Conservation (phyloP, 2,797 vertebrate genomes). For the Peromyscus eremicus region DNA sequence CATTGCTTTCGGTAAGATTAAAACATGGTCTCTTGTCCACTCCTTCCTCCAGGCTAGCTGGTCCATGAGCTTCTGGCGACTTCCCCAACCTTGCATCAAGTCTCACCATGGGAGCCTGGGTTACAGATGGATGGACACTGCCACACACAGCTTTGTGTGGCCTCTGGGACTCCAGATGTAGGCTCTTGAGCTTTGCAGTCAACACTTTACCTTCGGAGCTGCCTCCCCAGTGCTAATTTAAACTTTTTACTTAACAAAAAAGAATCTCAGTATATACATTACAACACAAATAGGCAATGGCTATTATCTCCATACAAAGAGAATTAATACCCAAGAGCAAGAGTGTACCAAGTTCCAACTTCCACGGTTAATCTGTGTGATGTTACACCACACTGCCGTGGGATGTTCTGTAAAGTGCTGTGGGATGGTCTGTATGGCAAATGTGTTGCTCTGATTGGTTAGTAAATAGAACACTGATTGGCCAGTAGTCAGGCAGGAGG, state of each 20-base stretch:
- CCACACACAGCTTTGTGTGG: not conserved
- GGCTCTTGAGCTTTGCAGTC: not conserved
- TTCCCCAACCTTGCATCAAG: no score
- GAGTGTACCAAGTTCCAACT: not conserved
- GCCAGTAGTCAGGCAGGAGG: no score
- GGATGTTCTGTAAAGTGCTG: no score
- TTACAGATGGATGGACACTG: not conserved
- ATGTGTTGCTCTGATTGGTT: no score
- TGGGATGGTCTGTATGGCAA: no score
- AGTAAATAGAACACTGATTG: no score
- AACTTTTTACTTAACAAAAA: not conserved
- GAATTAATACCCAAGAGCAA: not conserved
- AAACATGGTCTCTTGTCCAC: not conserved
- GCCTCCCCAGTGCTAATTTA: not conserved
- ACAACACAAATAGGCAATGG: not conserved
- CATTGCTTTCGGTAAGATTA: not conserved
- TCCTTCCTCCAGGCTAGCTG: not conserved
- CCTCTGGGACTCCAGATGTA: not conserved
- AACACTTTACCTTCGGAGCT: not conserved
- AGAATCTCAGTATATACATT: not conserved
- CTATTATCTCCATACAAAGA: slow-evolving; percentile 4
- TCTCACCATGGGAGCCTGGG: not conserved
- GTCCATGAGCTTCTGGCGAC: not conserved
- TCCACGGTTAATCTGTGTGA: not conserved
- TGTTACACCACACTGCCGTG: not conserved